Evolutionary conservation across 2,888 invertebrate species (phyloP), one percentile per base, ranked within the genome.

Genomic region (Panorpa germanica): DNA sequence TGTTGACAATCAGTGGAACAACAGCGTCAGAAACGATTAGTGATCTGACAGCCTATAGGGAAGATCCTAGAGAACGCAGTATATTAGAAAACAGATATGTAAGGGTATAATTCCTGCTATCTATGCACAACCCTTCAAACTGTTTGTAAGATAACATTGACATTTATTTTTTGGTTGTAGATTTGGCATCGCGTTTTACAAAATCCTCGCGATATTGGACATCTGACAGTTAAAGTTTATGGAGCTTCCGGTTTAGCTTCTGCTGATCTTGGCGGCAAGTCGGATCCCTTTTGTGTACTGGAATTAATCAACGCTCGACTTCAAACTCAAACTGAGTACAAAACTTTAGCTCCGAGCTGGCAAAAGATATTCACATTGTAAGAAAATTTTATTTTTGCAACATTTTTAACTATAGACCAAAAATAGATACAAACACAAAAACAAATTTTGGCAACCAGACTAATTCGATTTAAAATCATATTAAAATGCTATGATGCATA

Each of bases 271-370:
- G 93, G 93, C 1, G 95, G 95, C 3, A 96, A 96, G 52, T 93
- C 93, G 26, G 98, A 98, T 56, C 98, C 98, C 0, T 98, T 96
- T 56, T 95, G 93, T 54, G 95, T 98, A 0, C 53, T 98, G 12
- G 95, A 96, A 50, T 59, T 98, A 37, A 83, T 88, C 9, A 98
- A 98, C 49, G 73, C 90, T 2, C 68, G 96, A 29, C 59, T 96
- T 19, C 95, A 96, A 53, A 98, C 98, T 0, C 93, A 96, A 52
- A 98, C 98, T 0, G 95, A 96, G 53, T 98, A 98, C 53, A 95
- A 96, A 54, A 98, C 96, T 0, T 57, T 98, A 13, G 66, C 78
- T 31, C 98, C 98, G 0, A 86, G 77, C 39, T 98, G 98, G 98
- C 90, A 93, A 61, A 96, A 96, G 57, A 85, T 95, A 40, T 98